Conservation (phyloP, 30 jellyfish, hydroid and myxozoan species). For the Cassiopea xamachana region DNA sequence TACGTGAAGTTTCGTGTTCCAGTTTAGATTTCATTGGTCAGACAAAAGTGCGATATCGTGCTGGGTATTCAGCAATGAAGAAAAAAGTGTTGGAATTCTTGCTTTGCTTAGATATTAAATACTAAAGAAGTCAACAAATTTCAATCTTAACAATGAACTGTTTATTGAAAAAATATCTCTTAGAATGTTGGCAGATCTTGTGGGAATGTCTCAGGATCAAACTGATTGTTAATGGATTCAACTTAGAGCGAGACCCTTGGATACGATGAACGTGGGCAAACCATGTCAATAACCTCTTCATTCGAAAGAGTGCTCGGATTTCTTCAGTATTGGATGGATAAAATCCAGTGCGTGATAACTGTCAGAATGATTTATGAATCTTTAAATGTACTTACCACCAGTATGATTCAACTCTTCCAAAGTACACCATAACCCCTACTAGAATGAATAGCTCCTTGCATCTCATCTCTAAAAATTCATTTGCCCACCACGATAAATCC, state of each 20-base stretch:
- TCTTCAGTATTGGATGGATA: background rate
- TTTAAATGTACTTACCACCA: conserved; percentile 46
- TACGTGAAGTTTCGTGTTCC: too few species aligned
- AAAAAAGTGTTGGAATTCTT: background rate
- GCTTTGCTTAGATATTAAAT: background rate
- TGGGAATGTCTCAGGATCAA: conserved; percentile 7
- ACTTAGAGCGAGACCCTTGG: background rate
- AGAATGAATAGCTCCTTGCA: conserved; percentile 22
- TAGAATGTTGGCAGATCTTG: background rate
- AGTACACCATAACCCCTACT: conserved; percentile 17
- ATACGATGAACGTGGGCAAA: background rate
- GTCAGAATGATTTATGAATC: background rate
- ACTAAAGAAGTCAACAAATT: background rate
- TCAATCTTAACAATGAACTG: background rate
- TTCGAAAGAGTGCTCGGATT: background rate
- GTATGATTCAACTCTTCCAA: conserved; percentile 34
- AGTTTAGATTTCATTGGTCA: background rate
- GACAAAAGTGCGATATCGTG: background rate
- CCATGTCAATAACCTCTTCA: background rate
- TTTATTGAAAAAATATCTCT: background rate
- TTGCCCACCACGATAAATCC: conserved; percentile 18
- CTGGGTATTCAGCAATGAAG: background rate
- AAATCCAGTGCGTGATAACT: background rate
- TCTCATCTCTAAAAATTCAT: conserved; percentile 37
- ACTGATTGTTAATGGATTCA: background rate